Evolutionary conservation across 2,113 vertebrate genomes (phyloP).

Genomic region (Ochotona princeps): DNA sequence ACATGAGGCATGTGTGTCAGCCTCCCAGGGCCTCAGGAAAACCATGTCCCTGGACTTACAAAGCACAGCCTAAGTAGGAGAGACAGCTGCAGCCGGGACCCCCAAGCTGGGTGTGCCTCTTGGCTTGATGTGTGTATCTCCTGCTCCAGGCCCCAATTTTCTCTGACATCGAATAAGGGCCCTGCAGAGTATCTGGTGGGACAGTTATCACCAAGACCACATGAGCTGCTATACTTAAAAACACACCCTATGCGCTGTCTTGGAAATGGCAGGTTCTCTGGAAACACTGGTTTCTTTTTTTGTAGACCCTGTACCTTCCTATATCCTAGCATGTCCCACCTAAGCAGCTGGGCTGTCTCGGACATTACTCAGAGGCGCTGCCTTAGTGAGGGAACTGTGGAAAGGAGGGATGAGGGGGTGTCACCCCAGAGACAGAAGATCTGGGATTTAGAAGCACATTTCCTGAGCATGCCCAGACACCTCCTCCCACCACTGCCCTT

Average conservation of each 20-base stretch:
- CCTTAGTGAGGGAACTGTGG: no score
- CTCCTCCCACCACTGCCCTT: not conserved
- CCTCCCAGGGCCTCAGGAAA: not conserved
- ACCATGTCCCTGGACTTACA: not conserved
- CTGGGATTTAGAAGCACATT: not conserved
- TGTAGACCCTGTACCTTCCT: not conserved
- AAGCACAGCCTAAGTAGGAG: not conserved
- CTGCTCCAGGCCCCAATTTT: not conserved
- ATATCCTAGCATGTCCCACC: not conserved
- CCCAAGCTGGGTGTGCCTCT: not conserved
- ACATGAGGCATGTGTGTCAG: not conserved
- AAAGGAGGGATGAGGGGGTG: not conserved
- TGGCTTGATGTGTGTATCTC: not conserved
- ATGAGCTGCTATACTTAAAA: not conserved
- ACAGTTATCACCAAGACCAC: not conserved
- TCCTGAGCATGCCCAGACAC: not conserved
- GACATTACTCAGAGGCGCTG: not conserved
- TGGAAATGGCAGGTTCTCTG: not conserved
- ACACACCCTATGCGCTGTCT: not conserved
- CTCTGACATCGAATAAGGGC: not conserved
- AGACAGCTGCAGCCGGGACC: not conserved
- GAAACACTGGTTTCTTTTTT: not conserved
- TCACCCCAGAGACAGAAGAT: not conserved
- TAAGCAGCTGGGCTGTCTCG: not conserved
- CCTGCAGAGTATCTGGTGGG: not conserved